Percentiles rank a stretch among this genome's conserved stretches.
phyloP scores from a whole-genome alignment of 2,888 invertebrate genomes.

The Formica aserva region DNA sequence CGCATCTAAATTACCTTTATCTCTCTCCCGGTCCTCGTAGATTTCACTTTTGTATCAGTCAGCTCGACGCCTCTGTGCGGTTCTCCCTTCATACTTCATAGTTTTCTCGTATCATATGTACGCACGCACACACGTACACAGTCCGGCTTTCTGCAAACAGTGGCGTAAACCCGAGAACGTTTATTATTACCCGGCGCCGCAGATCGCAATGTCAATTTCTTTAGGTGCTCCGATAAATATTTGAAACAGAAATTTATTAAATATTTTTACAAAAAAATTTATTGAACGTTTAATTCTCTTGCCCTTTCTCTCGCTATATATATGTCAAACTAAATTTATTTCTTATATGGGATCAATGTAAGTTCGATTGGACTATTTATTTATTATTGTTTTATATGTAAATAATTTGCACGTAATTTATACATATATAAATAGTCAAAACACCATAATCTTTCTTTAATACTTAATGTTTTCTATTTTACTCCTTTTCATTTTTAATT shows the following conservation, averaged over 20 bases:
- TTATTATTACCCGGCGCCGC: not conserved
- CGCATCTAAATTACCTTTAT: slow-evolving; percentile 82
- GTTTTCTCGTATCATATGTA: slow-evolving; percentile 20
- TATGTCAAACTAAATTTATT: not conserved
- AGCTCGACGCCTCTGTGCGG: slow-evolving; percentile 62
- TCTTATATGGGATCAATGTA: not conserved
- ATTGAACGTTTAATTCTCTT: too few relatives aligned
- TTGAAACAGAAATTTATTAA: not conserved
- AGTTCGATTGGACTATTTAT: not conserved
- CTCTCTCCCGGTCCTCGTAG: slow-evolving; percentile 61
- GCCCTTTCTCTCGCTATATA: not conserved
- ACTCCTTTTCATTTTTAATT: not conserved
- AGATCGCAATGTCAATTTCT: not conserved
- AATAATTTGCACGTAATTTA: not conserved
- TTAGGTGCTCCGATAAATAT: not conserved
- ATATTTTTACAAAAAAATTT: not conserved
- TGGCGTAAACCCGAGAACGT: slow-evolving; percentile 27
- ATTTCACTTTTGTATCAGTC: slow-evolving; percentile 76
- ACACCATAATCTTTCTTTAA: not conserved
- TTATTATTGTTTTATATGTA: not conserved
- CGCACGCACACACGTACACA: not conserved
- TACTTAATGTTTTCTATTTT: not conserved
- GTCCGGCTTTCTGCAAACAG: slow-evolving; percentile 39
- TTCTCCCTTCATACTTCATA: slow-evolving; percentile 17
- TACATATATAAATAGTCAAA: not conserved